phyloP scores from a whole-genome alignment of 2,113 vertebrate species.

The Leucosticte australis region DNA sequence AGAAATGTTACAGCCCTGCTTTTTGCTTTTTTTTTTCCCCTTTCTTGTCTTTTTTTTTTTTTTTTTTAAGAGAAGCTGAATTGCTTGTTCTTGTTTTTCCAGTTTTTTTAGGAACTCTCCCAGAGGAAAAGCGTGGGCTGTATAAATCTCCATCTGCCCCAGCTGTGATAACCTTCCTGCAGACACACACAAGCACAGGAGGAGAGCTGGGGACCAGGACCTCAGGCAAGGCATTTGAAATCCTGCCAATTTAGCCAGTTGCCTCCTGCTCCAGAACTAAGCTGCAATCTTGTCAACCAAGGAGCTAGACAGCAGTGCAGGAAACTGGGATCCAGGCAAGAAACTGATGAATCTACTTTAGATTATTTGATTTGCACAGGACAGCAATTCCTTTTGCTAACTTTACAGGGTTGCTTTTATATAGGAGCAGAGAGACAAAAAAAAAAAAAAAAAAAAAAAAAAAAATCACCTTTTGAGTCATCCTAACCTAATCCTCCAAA shows the following conservation, averaged over 20 bases:
- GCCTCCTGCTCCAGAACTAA: not conserved
- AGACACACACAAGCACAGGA: not conserved
- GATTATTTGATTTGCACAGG: not conserved
- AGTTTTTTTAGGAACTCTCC: not conserved
- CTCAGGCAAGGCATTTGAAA: not conserved
- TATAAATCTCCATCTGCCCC: not conserved
- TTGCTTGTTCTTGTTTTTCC: not conserved
- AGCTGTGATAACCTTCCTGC: constrained; percentile 15
- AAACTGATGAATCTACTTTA: not conserved
- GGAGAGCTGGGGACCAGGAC: not conserved
- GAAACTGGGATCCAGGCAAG: not conserved
- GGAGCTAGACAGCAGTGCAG: not conserved
- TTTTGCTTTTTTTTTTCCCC: not conserved
- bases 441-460: not conserved
- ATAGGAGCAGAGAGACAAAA: not conserved
- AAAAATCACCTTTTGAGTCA: not conserved
- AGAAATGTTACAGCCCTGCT: not conserved
- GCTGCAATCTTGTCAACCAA: not conserved
- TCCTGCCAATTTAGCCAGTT: not conserved
- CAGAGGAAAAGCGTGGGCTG: not conserved
- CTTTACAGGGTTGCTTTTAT: not conserved
- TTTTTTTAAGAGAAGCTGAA: not conserved
- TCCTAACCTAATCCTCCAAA: not conserved
- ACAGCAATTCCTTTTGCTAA: not conserved
- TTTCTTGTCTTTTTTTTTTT: not conserved